These are phyloP conservation scores for Seriola rivoliana DNA, from an alignment of 2,113 vertebrate genomes.

Conservation along the genomic window DNA sequence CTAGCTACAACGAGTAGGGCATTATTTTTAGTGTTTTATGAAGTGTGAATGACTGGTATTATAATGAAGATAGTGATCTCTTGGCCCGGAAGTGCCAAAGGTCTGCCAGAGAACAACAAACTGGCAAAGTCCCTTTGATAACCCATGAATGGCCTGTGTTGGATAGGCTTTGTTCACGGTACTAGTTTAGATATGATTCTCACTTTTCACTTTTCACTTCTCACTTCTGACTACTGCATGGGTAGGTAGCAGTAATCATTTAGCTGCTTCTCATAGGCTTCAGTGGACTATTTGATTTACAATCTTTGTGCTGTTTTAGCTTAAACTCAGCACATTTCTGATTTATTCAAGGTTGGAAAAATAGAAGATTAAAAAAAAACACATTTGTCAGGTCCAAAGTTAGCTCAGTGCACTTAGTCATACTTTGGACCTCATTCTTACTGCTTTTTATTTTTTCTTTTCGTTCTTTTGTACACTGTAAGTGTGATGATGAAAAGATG, in stretches of 20 bases:
- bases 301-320: constrained; percentile 56
- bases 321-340: constrained; percentile 68
- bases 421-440: constrained; percentile 67
- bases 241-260: constrained; percentile 41
- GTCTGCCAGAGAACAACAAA: constrained; percentile 53
- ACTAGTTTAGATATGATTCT: constrained; percentile 24
- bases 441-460: constrained; percentile 38
- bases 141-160: constrained; percentile 32
- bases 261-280: constrained; percentile 39
- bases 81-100: constrained; percentile 55
- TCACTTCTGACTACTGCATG: constrained; percentile 21
- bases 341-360: constrained; percentile 74
- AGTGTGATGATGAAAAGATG: constrained; percentile 80
- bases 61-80: constrained; percentile 63
- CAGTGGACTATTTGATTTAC: constrained; percentile 54
- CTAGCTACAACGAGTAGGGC: background rate
- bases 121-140: constrained; percentile 45
- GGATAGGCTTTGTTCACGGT: constrained; percentile 11
- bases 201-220: background rate
- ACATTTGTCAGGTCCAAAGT: constrained; percentile 68
- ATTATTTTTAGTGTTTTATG: constrained; percentile 59
- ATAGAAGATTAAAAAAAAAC: constrained; percentile 48
- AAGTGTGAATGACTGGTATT: constrained; percentile 48
- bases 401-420: constrained; percentile 76
- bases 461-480: constrained; percentile 64